Percentiles rank a stretch among this genome's conserved stretches.
phyloP scores from a whole-genome alignment of 2,888 invertebrate genomes.

The Melikaiella ostensackeni region DNA sequence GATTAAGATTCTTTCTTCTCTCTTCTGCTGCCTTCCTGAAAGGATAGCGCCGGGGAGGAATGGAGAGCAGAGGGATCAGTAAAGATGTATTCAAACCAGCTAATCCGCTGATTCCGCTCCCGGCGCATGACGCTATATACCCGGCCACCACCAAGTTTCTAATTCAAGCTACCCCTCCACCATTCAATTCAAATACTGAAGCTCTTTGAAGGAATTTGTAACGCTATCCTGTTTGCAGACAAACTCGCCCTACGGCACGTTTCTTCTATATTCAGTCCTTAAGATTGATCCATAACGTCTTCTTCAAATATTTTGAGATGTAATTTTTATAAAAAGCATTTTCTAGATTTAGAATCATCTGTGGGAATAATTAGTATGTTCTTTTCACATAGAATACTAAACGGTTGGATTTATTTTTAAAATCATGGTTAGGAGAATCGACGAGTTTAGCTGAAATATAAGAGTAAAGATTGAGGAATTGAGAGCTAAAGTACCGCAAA shows the following conservation, averaged over 20 bases:
- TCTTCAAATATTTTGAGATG: conserved; percentile 19
- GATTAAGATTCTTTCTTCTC: conserved; percentile 57
- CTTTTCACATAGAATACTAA: neutral
- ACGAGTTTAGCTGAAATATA: no score
- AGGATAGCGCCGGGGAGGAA: conserved; percentile 43
- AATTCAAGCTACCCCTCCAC: conserved; percentile 58
- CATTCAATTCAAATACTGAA: conserved; percentile 64
- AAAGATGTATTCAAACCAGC: conserved; percentile 60
- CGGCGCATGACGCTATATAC: conserved; percentile 56
- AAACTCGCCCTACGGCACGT: conserved; percentile 44
- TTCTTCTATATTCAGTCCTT: conserved; percentile 16
- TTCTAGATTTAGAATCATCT: neutral
- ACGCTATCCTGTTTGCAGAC: conserved; percentile 72
- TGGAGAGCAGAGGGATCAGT: conserved; percentile 49
- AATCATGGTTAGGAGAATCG: neutral
- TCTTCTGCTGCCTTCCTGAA: conserved; percentile 41
- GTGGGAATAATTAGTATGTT: neutral
- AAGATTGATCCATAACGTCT: conserved; percentile 4
- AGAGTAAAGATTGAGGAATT: no score
- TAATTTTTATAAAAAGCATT: neutral
- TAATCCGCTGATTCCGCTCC: conserved; percentile 75
- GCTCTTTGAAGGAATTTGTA: conserved; percentile 70
- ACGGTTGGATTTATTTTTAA: neutral
- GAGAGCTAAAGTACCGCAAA: no score
- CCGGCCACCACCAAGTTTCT: conserved; percentile 57